Base-by-base conservation (phyloP, 2,888 invertebrate species). In the Parnassius orleans region DNA sequence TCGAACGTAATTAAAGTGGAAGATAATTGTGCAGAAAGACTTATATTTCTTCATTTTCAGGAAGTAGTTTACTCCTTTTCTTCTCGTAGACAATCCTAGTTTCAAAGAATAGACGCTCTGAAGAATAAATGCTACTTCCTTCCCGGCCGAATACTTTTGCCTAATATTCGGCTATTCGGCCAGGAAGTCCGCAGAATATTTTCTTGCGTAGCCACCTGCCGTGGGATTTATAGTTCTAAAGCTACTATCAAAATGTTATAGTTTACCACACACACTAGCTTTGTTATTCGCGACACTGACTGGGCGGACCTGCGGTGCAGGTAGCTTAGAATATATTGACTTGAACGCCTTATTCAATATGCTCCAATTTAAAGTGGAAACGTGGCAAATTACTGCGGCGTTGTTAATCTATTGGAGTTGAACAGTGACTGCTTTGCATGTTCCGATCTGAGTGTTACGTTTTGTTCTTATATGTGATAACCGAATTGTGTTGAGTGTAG, bases 281-380 rank as follows among this genome's bases (percentile, higher is more conserved):
- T 60, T 53, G 58, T 66, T 53, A 69, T 67, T 67, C 66, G 10
- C 55, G 67, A 77, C 77, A 76, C 53, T 70, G 60, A 56, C 66
- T 66, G 71, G 76, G 76, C 73, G 77, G 73, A 65, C 24, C 62
- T 60, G 53, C 53, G 57, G 56, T 53, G 47, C 61, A 56, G 68
- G 57, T 66, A 62, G 47, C 65, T 61, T 11, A 33, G 46, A 46
- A 70, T 69, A 70, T 66, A 70, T 72, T 66, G 53, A 61, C 46
- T 48, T 41, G 10, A 57, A 61, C 9, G 57, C 61, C 57, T 61
- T 61, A 61, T 41, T 41, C 61, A 51, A 57, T 61, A 61, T 52
- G 57, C 51, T 53, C 61, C 57, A 61, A 61, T 61, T 57, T 61
- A 61, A 55, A 57, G 47, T 51, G 57, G 52, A 41, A 52, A 47